A percentile compares a stretch with the other conserved stretches of the same genome.
phyloP scores from a whole-genome alignment of 2,888 invertebrate genomes.

The Agrochola circellaris region DNA sequence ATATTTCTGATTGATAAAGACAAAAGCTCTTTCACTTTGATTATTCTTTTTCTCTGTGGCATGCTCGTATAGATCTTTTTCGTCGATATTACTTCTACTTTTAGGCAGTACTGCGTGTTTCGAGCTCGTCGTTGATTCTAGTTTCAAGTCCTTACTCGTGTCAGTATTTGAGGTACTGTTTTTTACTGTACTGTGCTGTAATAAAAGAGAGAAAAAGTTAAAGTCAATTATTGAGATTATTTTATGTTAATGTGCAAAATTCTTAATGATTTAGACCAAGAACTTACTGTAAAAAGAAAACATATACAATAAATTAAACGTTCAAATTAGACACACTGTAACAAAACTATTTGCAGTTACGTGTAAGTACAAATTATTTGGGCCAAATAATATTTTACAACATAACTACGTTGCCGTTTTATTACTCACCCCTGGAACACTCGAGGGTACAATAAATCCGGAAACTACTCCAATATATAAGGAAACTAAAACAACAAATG shows the following conservation, averaged over 20 bases:
- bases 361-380: not conserved
- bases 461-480: conserved; percentile 76
- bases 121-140: not conserved
- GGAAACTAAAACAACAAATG: conserved; percentile 76
- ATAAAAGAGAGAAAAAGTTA: not conserved
- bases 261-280: not conserved
- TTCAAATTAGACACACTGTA: not conserved
- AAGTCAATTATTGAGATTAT: not conserved
- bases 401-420: conserved; percentile 31
- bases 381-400: conserved; percentile 39
- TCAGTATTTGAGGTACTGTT: not conserved
- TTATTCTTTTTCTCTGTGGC: conserved; percentile 71
- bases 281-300: not conserved
- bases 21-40: conserved; percentile 79
- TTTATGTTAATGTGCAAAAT: not conserved
- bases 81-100: conserved; percentile 59
- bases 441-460: conserved; percentile 77
- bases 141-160: too few species aligned
- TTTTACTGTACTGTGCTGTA: conserved; percentile 14
- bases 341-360: conserved; percentile 3
- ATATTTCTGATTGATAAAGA: conserved; percentile 78
- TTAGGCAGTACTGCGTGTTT: conserved; percentile 35
- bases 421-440: conserved; percentile 77
- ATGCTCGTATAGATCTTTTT: conserved; percentile 75
- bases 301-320: not conserved